Conservation (phyloP, 2,113 vertebrate genomes). For the Chitala chitala region DNA sequence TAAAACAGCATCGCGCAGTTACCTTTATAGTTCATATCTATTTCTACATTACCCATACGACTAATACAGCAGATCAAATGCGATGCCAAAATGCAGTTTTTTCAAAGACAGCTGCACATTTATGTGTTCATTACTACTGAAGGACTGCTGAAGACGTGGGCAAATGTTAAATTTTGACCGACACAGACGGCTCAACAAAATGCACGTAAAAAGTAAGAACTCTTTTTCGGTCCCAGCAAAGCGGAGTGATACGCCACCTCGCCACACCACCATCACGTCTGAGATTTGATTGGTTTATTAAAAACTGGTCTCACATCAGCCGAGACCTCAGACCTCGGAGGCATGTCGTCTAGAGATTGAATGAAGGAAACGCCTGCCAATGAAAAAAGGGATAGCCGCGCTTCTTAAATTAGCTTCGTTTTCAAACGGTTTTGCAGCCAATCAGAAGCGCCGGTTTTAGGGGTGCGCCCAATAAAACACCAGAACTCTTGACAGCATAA, state of each 20-base stretch:
- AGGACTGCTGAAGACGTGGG: too few relatives aligned
- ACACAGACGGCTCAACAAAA: too few relatives aligned
- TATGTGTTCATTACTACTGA: background rate
- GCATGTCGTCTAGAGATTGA: background rate
- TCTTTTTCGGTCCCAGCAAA: background rate
- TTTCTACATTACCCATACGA: too few relatives aligned
- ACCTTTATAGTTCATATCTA: too few relatives aligned
- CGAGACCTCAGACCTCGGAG: slow-evolving; percentile 49
- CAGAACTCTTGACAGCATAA: background rate
- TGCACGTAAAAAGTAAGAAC: too few relatives aligned
- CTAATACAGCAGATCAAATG: too few relatives aligned
- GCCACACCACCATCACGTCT: background rate
- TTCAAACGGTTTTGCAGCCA: slow-evolving; percentile 46
- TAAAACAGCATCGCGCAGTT: too few relatives aligned
- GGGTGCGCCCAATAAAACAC: slow-evolving; percentile 13
- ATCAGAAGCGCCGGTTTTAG: slow-evolving; percentile 41
- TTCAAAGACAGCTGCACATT: too few relatives aligned
- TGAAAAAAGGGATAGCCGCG: background rate
- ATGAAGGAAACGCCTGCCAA: slow-evolving; percentile 27
- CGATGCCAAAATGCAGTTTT: too few relatives aligned
- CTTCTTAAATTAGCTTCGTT: background rate
- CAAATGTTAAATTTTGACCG: too few relatives aligned
- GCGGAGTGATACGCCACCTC: slow-evolving; percentile 51
- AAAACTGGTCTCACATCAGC: slow-evolving; percentile 76
- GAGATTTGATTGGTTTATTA: slow-evolving; percentile 63